Evolutionary conservation across 2,113 vertebrate species (phyloP).

Genomic region (Phalacrocorax pelagicus): DNA sequence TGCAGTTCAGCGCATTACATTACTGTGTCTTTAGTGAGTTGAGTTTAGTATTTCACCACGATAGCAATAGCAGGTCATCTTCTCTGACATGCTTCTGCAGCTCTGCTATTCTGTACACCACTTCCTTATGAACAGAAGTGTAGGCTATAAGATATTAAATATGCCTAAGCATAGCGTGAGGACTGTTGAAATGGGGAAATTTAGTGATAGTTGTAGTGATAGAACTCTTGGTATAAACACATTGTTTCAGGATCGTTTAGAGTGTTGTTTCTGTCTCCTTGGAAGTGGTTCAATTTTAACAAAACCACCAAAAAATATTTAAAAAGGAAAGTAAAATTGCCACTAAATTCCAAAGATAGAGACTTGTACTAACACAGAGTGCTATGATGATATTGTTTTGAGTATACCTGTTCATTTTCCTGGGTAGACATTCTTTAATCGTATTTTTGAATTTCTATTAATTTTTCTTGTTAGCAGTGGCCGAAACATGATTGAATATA

Average conservation of each 20-base stretch:
- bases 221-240: not conserved
- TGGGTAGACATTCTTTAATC: not conserved
- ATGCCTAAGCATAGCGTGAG: not conserved
- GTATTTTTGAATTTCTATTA: not conserved
- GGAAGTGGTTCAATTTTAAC: not conserved
- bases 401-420: not conserved
- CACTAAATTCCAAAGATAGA: not conserved
- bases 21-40: not conserved
- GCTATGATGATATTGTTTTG: not conserved
- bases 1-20: not conserved
- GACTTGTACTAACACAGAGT: not conserved
- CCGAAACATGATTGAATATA: not conserved
- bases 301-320: not conserved
- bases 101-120: not conserved
- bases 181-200: not conserved
- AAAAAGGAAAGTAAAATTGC: accelerated
- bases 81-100: not conserved
- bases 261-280: not conserved
- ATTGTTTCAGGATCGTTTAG: not conserved
- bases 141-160: not conserved
- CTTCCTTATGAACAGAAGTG: not conserved
- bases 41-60: not conserved
- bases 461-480: not conserved
- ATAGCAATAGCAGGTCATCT: not conserved
- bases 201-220: not conserved